Conservation (phyloP, 2,888 invertebrate genomes). For the Nasonovia ribisnigri region DNA sequence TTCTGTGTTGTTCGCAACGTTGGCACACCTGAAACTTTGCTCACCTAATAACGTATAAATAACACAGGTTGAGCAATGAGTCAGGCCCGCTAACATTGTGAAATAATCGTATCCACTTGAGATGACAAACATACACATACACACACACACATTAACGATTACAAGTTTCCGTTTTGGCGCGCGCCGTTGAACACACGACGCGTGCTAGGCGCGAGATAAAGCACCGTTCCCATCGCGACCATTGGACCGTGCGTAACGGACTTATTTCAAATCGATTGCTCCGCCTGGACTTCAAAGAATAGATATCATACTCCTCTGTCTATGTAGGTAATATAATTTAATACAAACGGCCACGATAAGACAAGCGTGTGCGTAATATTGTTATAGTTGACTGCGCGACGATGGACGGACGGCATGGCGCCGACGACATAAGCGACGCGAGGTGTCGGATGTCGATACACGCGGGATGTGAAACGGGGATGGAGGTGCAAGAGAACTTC, state of each 20-base stretch:
- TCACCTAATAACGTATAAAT: conserved; percentile 76
- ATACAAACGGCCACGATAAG: background rate
- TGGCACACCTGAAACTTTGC: conserved; percentile 92
- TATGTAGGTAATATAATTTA: background rate
- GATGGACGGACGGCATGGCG: background rate
- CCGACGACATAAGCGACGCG: too few relatives aligned
- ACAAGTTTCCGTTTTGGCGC: conserved; percentile 30
- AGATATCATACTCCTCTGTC: conserved; percentile 21
- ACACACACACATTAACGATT: background rate
- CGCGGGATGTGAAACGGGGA: too few relatives aligned
- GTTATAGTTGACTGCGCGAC: background rate
- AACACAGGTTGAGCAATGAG: conserved; percentile 84
- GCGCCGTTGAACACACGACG: conserved; percentile 32
- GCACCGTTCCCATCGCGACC: background rate
- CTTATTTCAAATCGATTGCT: conserved; percentile 53
- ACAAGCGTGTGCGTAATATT: background rate
- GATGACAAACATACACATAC: background rate
- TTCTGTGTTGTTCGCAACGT: conserved; percentile 70
- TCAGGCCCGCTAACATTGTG: conserved; percentile 77
- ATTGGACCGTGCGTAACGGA: conserved; percentile 26
- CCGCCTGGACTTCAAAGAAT: conserved; percentile 42
- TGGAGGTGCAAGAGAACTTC: too few relatives aligned
- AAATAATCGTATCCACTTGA: background rate
- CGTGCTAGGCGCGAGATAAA: conserved; percentile 40
- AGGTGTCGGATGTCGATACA: too few relatives aligned